Evolutionary conservation across 2,113 vertebrate genomes (phyloP), one percentile per base, ranked within the genome.

Genomic region (Psammodynastes pulverulentus): DNA sequence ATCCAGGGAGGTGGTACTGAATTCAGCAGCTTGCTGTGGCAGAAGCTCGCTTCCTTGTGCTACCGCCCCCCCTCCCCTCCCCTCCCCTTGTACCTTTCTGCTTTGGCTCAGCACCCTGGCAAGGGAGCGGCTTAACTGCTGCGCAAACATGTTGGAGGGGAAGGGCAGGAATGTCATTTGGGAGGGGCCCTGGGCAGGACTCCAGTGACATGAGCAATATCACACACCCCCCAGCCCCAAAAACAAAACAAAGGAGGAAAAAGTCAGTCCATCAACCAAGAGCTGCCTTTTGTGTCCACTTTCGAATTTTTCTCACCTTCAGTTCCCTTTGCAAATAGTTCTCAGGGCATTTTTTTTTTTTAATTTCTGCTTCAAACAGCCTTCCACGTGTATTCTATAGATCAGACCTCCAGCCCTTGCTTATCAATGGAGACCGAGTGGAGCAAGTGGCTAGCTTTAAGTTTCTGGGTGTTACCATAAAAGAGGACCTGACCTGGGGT

Each of bases 311-410:
- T 23, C 8, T 89, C 21, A 5, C 23, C 52, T 85, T 48, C 15
- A 8, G 26, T 45, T 56, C 52, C 8, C 86, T 88, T 15, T 7
- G 23, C 52, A 46, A 46, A 19, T 49, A 24, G 62, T 24, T 88
- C 51, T 17, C 5, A 9, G 26, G 39, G 53, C 24, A 2, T 24
- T 62, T 58, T 45, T 84, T 1, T 58, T 26, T 26, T 62, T 58
- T 58, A 29, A 3, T 45, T 23, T 53, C 8, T 8, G 9, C 39
- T 9, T 19, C 9, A 29, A 54, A 54, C 26, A 62, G 5, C 91
- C 86, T 88, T 90, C 92, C 52, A 56, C n/a, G 24, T n/a, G 24
- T 10, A n/a, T 91, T 53, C 72, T 91, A n/a, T n/a, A n/a, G n/a
- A n/a, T n/a, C n/a, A n/a, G n/a, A n/a, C n/a, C n/a, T n/a, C n/a